Base-by-base conservation (phyloP, 2,888 invertebrate genomes). In the Pammene aurita region DNA sequence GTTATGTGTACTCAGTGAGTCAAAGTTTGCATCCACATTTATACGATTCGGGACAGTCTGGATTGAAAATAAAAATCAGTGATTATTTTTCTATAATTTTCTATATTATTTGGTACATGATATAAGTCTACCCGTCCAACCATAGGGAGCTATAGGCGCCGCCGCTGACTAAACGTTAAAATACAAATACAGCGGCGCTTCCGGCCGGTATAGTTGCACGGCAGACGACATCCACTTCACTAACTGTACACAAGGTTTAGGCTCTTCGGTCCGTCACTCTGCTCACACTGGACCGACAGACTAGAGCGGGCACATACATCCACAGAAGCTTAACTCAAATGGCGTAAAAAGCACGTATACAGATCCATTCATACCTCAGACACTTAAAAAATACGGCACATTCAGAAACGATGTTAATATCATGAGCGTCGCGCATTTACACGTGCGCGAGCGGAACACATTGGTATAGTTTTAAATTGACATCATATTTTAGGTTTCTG, bases 91-190 rank as follows among this genome's bases (percentile, higher is more conserved):
- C 80, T 82, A 84, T 87, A 85, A 85, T 87, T 82, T 81, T 83
- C 86, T 88, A 86, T 89, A 89, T 89, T 88, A 89, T 89, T 89
- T 89, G 89, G 89, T 89, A 89, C 87, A 89, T 83, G 79, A 82
- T 82, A 83, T 75, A 69, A 63, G 78, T 85, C 86, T 75, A 72
- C 76, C 80, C 80, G 85, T 87, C 87, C 89, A 89, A 88, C 88
- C 84, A 88, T 86, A 87, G 83, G 72, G 74, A 82, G 79, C 68
- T 52, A 52, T 58, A 52, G 52, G 44, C 64, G 52, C 50, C 64
- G 46, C 26, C 41, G 38, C 5, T 18, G 63, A 57, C 63, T 63
- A 68, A 52, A 54, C 42, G 14, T 46, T 61, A 55, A 62, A 67
- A 67, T 62, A 62, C 48, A 56, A 62, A 65, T 68, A 71, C 71